Percentiles rank a stretch among this genome's conserved stretches.
These are phyloP conservation scores for Ariopsis seemanni DNA, from an alignment of 2,113 vertebrate genomes.

Conservation along the genomic window DNA sequence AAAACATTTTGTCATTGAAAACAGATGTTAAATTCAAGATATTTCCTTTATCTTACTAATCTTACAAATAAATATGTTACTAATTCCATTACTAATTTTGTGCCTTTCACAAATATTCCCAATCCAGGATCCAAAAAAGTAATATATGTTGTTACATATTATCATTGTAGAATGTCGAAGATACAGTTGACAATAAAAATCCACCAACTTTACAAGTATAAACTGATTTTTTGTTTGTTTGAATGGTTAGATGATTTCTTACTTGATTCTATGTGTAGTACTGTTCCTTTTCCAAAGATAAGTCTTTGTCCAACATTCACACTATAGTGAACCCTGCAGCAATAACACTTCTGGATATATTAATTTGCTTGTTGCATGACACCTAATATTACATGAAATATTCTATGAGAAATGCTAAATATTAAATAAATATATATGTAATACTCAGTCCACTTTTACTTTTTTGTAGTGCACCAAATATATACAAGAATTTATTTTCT, in stretches of 20 bases:
- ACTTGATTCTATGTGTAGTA: constrained; percentile 53
- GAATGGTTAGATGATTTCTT: constrained; percentile 15
- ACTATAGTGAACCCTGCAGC: constrained; percentile 26
- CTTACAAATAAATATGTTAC: constrained; percentile 37
- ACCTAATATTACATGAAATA: not conserved
- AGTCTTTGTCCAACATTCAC: constrained; percentile 39
- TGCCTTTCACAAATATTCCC: constrained; percentile 49
- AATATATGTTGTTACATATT: not conserved
- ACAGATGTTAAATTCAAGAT: not conserved
- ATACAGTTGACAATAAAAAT: not conserved
- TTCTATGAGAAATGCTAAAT: not conserved
- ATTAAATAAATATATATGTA: not conserved
- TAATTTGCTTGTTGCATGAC: not conserved
- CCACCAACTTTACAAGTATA: not conserved
- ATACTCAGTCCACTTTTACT: not conserved
- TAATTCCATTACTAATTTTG: constrained; percentile 29
- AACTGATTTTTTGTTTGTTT: not conserved
- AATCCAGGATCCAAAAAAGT: constrained; percentile 16
- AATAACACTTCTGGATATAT: constrained; percentile 37
- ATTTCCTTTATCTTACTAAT: not conserved
- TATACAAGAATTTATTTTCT: not conserved
- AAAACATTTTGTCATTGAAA: not conserved
- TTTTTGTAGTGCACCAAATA: not conserved
- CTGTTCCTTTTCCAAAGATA: constrained; percentile 49
- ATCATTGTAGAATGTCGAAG: not conserved